These are phyloP conservation scores for Pseudeuparius sepicola DNA, from an alignment of 2,888 invertebrate genomes.

Conservation along the genomic window DNA sequence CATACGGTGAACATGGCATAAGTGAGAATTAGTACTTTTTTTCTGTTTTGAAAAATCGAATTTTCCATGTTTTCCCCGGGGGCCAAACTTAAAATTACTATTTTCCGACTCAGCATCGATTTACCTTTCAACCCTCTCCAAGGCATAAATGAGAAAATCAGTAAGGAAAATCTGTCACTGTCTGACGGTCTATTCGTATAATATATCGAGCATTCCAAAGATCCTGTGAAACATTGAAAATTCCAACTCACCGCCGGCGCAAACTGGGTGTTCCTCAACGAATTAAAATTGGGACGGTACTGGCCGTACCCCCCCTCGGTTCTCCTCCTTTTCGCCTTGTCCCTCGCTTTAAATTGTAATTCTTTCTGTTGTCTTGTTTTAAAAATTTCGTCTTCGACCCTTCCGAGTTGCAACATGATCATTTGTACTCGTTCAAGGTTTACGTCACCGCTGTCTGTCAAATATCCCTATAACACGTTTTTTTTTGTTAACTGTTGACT, in stretches of 20 bases:
- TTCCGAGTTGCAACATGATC: slow-evolving; percentile 88
- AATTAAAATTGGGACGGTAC: slow-evolving; percentile 54
- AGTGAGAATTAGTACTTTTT: too few relatives aligned
- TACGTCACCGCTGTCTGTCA: slow-evolving; percentile 92
- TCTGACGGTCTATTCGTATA: too few relatives aligned
- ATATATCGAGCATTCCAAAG: too few relatives aligned
- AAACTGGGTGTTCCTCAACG: slow-evolving; percentile 66
- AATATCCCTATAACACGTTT: slow-evolving; percentile 68
- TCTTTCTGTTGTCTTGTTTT: slow-evolving; percentile 83
- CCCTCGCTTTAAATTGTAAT: slow-evolving; percentile 65
- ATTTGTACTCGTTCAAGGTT: slow-evolving; percentile 88
- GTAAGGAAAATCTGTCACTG: too few relatives aligned
- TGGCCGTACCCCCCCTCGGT: slow-evolving; percentile 41
- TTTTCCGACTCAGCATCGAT: too few relatives aligned
- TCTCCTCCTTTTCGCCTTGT: slow-evolving; percentile 58
- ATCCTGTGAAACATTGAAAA: background rate
- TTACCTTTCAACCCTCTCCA: too few relatives aligned
- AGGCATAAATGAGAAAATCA: too few relatives aligned
- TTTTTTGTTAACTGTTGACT: too few relatives aligned
- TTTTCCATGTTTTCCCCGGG: too few relatives aligned
- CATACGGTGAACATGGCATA: too few relatives aligned
- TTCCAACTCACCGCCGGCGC: slow-evolving; percentile 56
- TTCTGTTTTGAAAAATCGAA: too few relatives aligned
- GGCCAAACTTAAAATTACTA: too few relatives aligned
- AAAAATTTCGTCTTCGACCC: slow-evolving; percentile 95